Percentiles rank a stretch among this genome's conserved stretches.
phyloP scores from a whole-genome alignment of 2,888 invertebrate genomes.

The Stenodema calcarata region DNA sequence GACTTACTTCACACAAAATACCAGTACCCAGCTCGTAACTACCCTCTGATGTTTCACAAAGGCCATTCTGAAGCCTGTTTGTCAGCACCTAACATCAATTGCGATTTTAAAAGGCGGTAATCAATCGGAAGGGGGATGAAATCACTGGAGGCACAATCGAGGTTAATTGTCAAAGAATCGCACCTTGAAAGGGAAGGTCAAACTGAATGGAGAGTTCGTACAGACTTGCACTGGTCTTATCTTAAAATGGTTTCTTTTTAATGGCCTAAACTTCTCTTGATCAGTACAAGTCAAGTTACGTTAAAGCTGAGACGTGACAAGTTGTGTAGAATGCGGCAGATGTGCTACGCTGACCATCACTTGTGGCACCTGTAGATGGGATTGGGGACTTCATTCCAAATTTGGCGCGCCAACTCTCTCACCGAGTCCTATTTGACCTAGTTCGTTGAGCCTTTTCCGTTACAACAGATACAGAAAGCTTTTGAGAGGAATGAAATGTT shows the following conservation, averaged over 20 bases:
- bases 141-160: neutral
- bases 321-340: neutral
- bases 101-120: neutral
- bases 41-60: neutral
- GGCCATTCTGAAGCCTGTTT: neutral
- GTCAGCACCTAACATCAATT: neutral
- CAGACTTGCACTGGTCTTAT: neutral
- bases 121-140: neutral
- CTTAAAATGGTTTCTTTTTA: neutral
- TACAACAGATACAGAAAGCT: neutral
- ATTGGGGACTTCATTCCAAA: neutral
- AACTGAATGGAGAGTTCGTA: neutral
- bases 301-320: neutral
- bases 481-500: too few relatives aligned
- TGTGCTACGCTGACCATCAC: neutral
- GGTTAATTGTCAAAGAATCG: neutral
- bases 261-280: neutral
- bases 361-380: neutral
- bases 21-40: neutral
- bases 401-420: neutral
- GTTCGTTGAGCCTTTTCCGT: neutral
- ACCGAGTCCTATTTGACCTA: neutral
- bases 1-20: neutral
- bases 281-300: neutral
- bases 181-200: neutral